Base-by-base conservation (phyloP, 2,113 vertebrate species). In the Spea multiplicata region DNA sequence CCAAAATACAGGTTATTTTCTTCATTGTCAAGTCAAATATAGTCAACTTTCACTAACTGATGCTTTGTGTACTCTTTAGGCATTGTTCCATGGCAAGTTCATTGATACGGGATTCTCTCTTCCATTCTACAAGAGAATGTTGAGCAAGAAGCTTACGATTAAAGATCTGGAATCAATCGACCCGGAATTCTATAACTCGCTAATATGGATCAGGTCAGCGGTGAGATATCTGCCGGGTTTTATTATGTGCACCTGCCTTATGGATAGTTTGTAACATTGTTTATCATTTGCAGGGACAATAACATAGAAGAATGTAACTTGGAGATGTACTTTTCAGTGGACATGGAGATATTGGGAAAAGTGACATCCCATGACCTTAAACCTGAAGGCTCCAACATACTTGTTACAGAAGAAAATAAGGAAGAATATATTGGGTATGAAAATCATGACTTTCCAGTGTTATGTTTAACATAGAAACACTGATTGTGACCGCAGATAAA, bases 121-220 rank as follows among this genome's bases (percentile, higher is more conserved):
- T 85, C 97, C 97, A 80, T 99, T 99, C 93, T 99, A 99, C 88
- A 99, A 99, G 85, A 93, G 96, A 74, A 99, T 99, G 97, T 89
- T 99, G 82, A 99, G 95, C 89, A 99, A 99, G 91, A 99, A 99
- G 75, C 95, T 99, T 67, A 95, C 98, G 73, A 96, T 98, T 84
- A 99, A 99, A 89, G 97, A 99, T 82, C 88, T 99, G 85, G 97
- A 99, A 86, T 99, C 97, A 78, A 99, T 99, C 65, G 97, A 99
- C 84, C 96, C 97, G 0, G 97, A 99, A 87, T 99, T 99, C 89
- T 99, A 99, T 91, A 99, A 99, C 88, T 99, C 97, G 3, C 89
- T 99, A 65, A 99, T 99, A 86, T 99, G 97, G 97, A 99, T 99
- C 89, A 93, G 96, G 97, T 98, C 90, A 86, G 91, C 87, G 83